These are phyloP conservation scores for Myotis yumanensis DNA, from an alignment of 2,113 vertebrate species.

Conservation along the genomic window DNA sequence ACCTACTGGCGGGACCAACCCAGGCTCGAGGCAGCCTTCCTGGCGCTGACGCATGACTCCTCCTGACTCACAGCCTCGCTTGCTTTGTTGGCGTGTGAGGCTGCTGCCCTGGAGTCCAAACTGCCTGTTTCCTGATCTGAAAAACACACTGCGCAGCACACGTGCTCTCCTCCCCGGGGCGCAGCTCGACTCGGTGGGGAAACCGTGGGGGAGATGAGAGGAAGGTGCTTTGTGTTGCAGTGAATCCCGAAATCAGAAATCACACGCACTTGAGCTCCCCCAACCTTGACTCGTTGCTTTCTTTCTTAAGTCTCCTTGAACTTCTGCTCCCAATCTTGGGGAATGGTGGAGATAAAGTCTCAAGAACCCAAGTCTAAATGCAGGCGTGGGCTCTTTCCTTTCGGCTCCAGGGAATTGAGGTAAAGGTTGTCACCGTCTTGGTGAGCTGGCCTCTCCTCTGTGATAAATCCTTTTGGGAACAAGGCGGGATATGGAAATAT, in stretches of 20 bases:
- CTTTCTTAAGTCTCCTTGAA: constrained; percentile 2
- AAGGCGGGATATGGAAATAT: background rate
- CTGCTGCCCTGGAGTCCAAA: background rate
- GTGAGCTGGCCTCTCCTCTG: background rate
- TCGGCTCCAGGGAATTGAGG: background rate
- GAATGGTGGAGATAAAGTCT: background rate
- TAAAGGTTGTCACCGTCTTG: background rate
- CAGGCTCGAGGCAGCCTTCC: constrained; percentile 62
- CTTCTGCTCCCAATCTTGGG: background rate
- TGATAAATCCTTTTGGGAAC: background rate
- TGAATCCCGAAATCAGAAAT: background rate
- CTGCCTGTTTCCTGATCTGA: background rate
- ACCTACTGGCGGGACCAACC: constrained; percentile 80
- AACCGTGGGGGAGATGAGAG: background rate
- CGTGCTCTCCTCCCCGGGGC: background rate
- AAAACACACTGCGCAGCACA: background rate
- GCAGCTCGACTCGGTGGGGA: background rate
- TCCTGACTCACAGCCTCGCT: background rate
- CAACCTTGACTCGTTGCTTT: background rate
- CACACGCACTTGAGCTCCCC: background rate
- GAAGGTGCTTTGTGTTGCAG: background rate
- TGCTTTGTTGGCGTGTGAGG: background rate
- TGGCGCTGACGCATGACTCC: constrained; percentile 73
- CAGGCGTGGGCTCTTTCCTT: background rate
- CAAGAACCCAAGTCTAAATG: background rate